Conservation (phyloP, 2,113 vertebrate species). For the Chlamydotis undulata region DNA sequence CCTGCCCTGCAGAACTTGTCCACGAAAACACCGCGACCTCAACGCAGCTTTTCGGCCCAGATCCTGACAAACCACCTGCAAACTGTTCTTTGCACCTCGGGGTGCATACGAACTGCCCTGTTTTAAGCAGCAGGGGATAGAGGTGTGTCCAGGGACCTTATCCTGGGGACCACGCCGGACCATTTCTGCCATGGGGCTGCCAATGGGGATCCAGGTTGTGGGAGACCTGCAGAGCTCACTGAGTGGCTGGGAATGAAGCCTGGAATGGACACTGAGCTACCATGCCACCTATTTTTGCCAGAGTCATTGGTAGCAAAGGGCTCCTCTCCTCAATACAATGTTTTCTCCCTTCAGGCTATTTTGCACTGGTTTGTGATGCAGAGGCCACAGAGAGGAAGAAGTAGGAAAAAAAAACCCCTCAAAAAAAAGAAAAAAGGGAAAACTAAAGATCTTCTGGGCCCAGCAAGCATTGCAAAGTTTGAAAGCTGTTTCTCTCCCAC, state of each 20-base stretch:
- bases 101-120: background rate
- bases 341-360: background rate
- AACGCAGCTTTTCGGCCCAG: background rate
- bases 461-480: background rate
- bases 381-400: background rate
- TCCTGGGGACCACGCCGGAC: accelerated
- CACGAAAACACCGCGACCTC: background rate
- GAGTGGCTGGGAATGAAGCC: background rate
- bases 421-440: background rate
- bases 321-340: background rate
- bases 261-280: background rate
- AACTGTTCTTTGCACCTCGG: background rate
- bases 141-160: background rate
- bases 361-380: background rate
- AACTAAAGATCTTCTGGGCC: background rate
- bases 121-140: background rate
- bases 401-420: background rate
- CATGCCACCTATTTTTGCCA: background rate
- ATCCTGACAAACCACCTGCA: background rate
- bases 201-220: background rate
- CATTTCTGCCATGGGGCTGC: background rate
- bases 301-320: background rate
- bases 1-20: background rate
- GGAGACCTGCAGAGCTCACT: background rate
- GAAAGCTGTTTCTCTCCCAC: background rate